phyloP scores from a whole-genome alignment of 2,888 invertebrate genomes.

The Dolomedes plantarius region DNA sequence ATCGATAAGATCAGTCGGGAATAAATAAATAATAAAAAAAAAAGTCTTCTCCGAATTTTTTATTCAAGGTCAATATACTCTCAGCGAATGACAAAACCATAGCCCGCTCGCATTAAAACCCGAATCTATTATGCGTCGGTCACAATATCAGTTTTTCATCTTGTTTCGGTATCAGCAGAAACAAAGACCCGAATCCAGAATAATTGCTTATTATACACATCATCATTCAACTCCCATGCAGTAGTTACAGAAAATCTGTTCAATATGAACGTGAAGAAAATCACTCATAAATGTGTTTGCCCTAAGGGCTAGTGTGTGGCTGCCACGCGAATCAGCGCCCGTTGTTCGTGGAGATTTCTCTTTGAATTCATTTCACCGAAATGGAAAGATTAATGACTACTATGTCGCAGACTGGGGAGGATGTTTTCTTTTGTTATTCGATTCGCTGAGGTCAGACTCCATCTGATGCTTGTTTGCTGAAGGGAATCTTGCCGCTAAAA shows the following conservation, averaged over 20 bases:
- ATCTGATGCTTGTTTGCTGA: background rate
- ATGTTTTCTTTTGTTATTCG: slow-evolving; percentile 7
- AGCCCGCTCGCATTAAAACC: background rate
- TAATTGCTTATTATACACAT: background rate
- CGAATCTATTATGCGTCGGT: background rate
- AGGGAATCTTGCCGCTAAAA: no score
- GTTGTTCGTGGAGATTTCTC: background rate
- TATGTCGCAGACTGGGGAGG: slow-evolving; percentile 4
- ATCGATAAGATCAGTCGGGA: background rate
- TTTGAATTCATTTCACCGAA: background rate
- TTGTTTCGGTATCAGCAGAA: background rate
- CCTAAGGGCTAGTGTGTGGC: background rate
- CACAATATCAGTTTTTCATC: background rate
- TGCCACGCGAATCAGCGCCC: background rate
- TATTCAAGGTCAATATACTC: background rate
- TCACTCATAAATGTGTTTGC: background rate
- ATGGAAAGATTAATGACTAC: slow-evolving; percentile 26
- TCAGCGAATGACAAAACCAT: background rate
- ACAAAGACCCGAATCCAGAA: background rate
- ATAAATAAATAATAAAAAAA: background rate
- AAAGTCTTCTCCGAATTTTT: background rate
- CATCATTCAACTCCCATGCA: slow-evolving; percentile 8
- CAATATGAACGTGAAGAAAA: slow-evolving; percentile 3
- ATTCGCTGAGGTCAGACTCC: background rate
- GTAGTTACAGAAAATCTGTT: background rate